phyloP scores from a whole-genome alignment of 2,797 vertebrate genomes.

The Karalla daura region DNA sequence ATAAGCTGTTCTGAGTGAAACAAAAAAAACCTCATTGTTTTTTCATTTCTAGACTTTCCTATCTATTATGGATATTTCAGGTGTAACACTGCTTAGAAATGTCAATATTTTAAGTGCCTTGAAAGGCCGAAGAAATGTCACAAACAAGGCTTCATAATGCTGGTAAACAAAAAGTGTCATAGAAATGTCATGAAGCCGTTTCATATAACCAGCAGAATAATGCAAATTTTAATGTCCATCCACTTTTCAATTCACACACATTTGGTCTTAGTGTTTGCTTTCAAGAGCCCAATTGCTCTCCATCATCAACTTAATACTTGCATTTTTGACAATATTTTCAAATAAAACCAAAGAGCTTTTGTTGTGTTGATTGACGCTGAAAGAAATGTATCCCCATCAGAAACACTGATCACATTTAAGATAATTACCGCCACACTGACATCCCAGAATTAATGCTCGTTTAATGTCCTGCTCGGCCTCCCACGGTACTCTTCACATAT shows the following conservation, averaged over 20 bases:
- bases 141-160: constrained; percentile 10
- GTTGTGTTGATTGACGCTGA: constrained; percentile 35
- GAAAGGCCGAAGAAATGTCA: constrained; percentile 59
- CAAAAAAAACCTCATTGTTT: constrained; percentile 16
- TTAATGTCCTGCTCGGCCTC: constrained; percentile 67
- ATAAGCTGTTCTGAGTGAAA: not conserved
- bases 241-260: not conserved
- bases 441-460: constrained; percentile 65
- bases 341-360: constrained; percentile 38
- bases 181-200: not conserved
- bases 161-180: constrained; percentile 10
- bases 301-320: not conserved
- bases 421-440: constrained; percentile 66
- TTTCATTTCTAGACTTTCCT: constrained; percentile 38
- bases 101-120: constrained; percentile 55
- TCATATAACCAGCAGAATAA: not conserved
- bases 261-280: not conserved
- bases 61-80: constrained; percentile 42
- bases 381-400: constrained; percentile 45
- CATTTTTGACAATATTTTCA: constrained; percentile 1
- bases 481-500: constrained; percentile 65
- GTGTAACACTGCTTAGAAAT: constrained; percentile 46
- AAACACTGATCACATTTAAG: constrained; percentile 62
- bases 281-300: not conserved
- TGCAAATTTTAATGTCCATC: not conserved